Base-by-base conservation (phyloP, 1,140 invertebrate genomes). In the Neuroterus valhalla region DNA sequence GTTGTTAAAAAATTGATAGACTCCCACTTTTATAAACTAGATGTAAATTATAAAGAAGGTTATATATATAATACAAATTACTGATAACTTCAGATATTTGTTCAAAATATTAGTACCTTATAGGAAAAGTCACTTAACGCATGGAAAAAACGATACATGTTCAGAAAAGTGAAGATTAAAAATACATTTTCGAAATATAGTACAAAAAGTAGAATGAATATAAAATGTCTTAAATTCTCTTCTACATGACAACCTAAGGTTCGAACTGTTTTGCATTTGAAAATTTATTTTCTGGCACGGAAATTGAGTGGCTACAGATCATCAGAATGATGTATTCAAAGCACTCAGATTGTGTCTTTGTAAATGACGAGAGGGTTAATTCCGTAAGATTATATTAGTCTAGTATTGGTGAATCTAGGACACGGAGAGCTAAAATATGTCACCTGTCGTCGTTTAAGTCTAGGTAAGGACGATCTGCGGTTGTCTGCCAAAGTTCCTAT, bases 331-430 rank as follows among this genome's bases (percentile, higher is more conserved):
- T 55, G 31, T 10, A 31, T 55, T 12, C 21, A 23, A 55, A 14
- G 21, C 12, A 19, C 17, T 21, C 8, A 23, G 26, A 26, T 62
- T 23, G 23, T 26, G 21, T 62, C 23, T 3, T 26, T 62, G 23
- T n/a, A 66, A 73, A 73, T 66, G 62, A 45, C 45, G 46, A 38
- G 12, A 45, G 43, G 52, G 70, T 71, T 75, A 43, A 75, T 69
- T 76, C 19, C 26, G 66, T 52, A 66, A 12, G 38, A 68, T 62
- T 72, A 71, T 38, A 76, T 72, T 26, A 70, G 66, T 48, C 68
- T 55, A 23, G 23, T 68, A 72, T 68, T 45, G 66, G 55, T 17
- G 66, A 69, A 76, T 72, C 75, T 76, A 72, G 75, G 75, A 62
- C 75, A 68, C 50, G 43, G 43, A n/a, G 70, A 72, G 50, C 38